phyloP scores from a whole-genome alignment of 2,888 invertebrate species.

The Aphidoletes aphidimyza region DNA sequence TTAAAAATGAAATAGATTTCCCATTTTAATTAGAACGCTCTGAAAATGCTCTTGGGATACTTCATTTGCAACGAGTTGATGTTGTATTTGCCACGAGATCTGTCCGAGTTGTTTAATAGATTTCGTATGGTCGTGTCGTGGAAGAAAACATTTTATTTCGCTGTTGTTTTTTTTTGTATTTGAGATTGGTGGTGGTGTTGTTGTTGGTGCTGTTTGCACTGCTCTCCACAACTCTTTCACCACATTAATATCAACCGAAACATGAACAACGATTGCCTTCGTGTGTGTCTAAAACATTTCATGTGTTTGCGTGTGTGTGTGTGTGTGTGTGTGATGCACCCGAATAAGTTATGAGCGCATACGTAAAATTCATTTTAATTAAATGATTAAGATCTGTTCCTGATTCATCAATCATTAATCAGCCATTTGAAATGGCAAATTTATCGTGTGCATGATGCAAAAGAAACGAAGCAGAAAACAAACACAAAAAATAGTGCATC shows the following conservation, averaged over 20 bases:
- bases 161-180: neutral
- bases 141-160: neutral
- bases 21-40: constrained; percentile 35
- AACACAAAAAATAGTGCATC: neutral
- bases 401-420: constrained; percentile 45
- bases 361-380: constrained; percentile 51
- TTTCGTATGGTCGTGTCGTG: neutral
- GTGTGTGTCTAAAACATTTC: neutral
- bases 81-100: constrained; percentile 1
- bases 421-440: constrained; percentile 25
- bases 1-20: constrained; percentile 51
- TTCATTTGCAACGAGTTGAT: neutral
- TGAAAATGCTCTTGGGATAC: constrained; percentile 36
- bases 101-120: constrained; percentile 8
- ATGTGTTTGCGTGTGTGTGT: no score
- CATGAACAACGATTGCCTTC: neutral
- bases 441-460: neutral
- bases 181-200: neutral
- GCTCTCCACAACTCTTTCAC: neutral
- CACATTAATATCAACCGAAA: neutral
- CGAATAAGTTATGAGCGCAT: constrained; percentile 24
- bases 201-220: neutral
- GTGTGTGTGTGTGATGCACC: no score
- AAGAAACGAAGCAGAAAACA: neutral
- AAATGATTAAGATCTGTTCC: constrained; percentile 51